Conservation (phyloP, 2,797 vertebrate species). For the Oceanodroma leucorhoa region DNA sequence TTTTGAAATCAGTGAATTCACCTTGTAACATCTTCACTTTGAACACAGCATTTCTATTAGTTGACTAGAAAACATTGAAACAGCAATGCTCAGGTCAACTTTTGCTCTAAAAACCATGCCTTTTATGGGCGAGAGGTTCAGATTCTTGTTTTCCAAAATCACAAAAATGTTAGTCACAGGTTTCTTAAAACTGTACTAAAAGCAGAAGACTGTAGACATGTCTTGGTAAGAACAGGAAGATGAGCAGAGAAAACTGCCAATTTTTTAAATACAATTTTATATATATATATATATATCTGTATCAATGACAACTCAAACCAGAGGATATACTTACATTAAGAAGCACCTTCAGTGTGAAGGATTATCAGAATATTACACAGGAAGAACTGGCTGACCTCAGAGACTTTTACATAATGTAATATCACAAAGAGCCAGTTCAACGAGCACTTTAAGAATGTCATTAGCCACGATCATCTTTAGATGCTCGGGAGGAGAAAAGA, state of each 20-base stretch:
- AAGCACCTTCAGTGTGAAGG: not conserved
- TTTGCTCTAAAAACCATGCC: not conserved
- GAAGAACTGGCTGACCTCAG: not conserved
- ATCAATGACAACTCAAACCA: not conserved
- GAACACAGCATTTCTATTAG: not conserved
- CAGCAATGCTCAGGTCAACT: not conserved
- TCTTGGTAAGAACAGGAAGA: not conserved
- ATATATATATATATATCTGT: not conserved
- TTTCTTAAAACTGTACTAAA: not conserved
- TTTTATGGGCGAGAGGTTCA: not conserved
- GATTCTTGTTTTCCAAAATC: not conserved
- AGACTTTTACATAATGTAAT: rapidly evolving
- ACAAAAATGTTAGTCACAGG: not conserved
- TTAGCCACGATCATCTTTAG: rapidly evolving
- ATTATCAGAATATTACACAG: not conserved
- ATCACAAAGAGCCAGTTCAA: not conserved
- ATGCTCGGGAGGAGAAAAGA: not conserved
- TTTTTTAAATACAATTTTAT: not conserved
- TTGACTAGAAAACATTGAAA: not conserved
- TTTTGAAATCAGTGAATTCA: not conserved
- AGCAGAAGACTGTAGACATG: not conserved
- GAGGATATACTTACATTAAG: not conserved
- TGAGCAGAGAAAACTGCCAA: not conserved
- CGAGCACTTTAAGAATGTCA: rapidly evolving
- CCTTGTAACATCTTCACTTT: not conserved